Conservation (phyloP, 2,888 invertebrate genomes). For the Thereva nobilitata region DNA sequence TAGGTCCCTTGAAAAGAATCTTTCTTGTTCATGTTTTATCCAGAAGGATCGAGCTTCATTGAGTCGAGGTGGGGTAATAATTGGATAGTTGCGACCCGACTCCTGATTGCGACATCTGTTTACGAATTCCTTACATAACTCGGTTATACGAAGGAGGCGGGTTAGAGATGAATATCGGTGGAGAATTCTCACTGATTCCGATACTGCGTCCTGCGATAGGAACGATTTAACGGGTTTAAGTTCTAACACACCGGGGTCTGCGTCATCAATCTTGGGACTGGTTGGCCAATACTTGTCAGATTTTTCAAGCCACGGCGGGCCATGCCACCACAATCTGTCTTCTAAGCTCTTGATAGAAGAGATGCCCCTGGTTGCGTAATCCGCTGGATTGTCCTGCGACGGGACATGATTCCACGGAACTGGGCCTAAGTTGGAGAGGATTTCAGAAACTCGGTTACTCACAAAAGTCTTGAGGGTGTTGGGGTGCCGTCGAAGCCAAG, state of each 20-base stretch:
- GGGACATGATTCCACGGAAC: not conserved
- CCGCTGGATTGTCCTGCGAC: not conserved
- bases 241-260: not conserved
- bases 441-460: not conserved
- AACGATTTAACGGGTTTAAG: not conserved
- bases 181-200: not conserved
- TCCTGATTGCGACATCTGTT: not conserved
- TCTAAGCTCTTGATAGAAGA: not conserved
- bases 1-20: conserved; percentile 1
- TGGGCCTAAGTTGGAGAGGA: not conserved
- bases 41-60: not conserved
- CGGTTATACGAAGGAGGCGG: conserved; percentile 1
- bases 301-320: not conserved
- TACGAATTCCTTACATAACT: not conserved
- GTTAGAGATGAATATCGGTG: conserved; percentile 4
- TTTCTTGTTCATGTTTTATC: not conserved
- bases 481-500: not conserved
- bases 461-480: conserved; percentile 4
- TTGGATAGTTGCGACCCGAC: not conserved
- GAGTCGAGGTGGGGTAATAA: not conserved
- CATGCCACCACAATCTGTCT: not conserved
- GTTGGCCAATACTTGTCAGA: not conserved
- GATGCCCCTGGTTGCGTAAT: not conserved
- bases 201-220: not conserved
- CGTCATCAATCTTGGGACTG: not conserved